A percentile compares a stretch with the other conserved stretches of the same genome.
These are phyloP conservation scores for Melanotaenia trifasciata DNA, from an alignment of 2,797 vertebrate genomes.

Conservation along the genomic window DNA sequence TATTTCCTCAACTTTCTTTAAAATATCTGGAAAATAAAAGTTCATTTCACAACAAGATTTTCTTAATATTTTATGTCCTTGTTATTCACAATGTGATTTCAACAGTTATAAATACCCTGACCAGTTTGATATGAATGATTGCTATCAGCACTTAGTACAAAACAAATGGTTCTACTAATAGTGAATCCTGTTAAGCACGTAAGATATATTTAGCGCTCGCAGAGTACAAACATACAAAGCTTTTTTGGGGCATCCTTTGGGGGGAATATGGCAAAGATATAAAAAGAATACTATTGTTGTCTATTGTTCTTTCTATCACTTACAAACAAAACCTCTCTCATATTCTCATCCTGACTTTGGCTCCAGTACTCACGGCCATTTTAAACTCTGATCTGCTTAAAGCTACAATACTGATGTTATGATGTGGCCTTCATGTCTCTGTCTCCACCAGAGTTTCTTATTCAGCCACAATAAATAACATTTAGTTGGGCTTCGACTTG, in stretches of 20 bases:
- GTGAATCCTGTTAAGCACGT: constrained; percentile 67
- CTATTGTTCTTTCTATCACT: constrained; percentile 51
- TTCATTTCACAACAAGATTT: constrained; percentile 50
- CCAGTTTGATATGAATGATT: constrained; percentile 71
- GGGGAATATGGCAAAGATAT: constrained; percentile 66
- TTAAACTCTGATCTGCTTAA: constrained; percentile 61
- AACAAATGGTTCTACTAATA: constrained; percentile 73
- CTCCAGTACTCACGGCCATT: constrained; percentile 38
- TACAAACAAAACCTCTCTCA: constrained; percentile 50
- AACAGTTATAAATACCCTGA: constrained; percentile 70
- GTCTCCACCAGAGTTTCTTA: constrained; percentile 27
- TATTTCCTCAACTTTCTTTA: constrained; percentile 28
- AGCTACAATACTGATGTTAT: constrained; percentile 65
- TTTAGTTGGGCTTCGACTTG: constrained; percentile 41
- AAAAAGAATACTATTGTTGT: constrained; percentile 66
- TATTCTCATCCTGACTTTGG: constrained; percentile 48
- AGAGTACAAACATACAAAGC: constrained; percentile 76
- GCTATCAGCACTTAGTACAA: constrained; percentile 75
- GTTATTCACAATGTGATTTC: constrained; percentile 61
- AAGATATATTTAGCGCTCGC: constrained; percentile 72
- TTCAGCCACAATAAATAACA: constrained; percentile 44
- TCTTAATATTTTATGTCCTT: constrained; percentile 46
- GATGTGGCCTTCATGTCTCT: constrained; percentile 39
- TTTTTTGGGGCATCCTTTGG: constrained; percentile 57
- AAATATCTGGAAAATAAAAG: constrained; percentile 35